Evolutionary conservation across 1,140 invertebrate genomes (phyloP).

Genomic region (Antheraea mylitta): DNA sequence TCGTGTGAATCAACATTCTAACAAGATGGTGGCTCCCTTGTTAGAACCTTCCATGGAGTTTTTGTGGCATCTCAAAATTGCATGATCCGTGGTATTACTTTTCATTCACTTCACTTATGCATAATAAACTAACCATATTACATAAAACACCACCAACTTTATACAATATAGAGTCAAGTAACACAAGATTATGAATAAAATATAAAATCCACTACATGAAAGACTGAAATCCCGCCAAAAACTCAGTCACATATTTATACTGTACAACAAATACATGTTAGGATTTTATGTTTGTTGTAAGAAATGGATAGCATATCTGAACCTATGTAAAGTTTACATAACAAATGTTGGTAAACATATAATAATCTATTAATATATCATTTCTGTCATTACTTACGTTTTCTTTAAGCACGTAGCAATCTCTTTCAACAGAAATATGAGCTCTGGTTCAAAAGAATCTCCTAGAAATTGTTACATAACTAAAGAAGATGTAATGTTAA

Average conservation of each 20-base stretch:
- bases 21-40: too few species aligned
- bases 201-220: too few species aligned
- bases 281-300: constrained; percentile 3
- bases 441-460: neutral
- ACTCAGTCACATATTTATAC: neutral
- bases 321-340: neutral
- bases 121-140: too few species aligned
- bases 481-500: constrained; percentile 42
- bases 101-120: too few species aligned
- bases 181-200: too few species aligned
- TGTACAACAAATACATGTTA: neutral
- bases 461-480: constrained; percentile 50
- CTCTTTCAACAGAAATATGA: neutral
- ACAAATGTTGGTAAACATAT: neutral
- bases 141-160: too few species aligned
- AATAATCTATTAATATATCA: neutral
- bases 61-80: too few species aligned
- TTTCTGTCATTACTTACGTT: neutral
- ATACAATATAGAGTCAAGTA: too few species aligned
- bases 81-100: too few species aligned
- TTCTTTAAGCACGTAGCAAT: neutral
- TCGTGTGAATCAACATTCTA: too few species aligned
- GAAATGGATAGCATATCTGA: constrained; percentile 2
- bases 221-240: too few species aligned
- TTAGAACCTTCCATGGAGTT: too few species aligned